Evolutionary conservation across 2,888 invertebrate species (phyloP), one percentile per base, ranked within the genome.

Genomic region (Suillia variegata): DNA sequence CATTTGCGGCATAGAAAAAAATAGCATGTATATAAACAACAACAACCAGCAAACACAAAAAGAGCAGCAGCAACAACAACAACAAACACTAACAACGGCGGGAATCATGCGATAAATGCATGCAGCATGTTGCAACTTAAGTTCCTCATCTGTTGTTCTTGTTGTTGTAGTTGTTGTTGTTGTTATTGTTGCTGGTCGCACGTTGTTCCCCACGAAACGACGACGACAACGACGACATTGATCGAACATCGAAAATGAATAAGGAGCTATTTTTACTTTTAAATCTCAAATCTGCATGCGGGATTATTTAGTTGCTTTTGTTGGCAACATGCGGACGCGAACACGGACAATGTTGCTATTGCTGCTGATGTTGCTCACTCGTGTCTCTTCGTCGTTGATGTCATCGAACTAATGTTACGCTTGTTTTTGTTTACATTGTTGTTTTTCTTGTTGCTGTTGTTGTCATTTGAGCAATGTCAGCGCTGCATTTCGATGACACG

Each of bases 231-330:
- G n/a, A n/a, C n/a, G 64, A 49, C 26, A 55, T 59, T 51, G 63
- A 59, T 56, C 57, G 61, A 47, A 15, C 70, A 72, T 77, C 72
- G 72, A 74, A 78, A 74, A 78, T 78, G 79, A 78, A 78, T 78
- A 78, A 78, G 77, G 68, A 78, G 76, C 75, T 78, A 75, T 78
- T 78, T 78, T 77, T 77, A 78, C 75, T 71, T 78, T 73, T 75
- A 75, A 73, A 74, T 76, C 71, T 67, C 67, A 59, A 63, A 63
- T n/a, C n/a, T 56, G 15, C 50, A 56, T 49, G 56, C 38, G 49
- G 56, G 50, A 50, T 10, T 26, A n/a, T n/a, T n/a, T n/a, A n/a
- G n/a, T n/a, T n/a, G n/a, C n/a, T n/a, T n/a, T n/a, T n/a, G n/a
- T 34, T 55, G 55, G 48, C 48, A 55, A 33, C 49, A 33, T 22